Evolutionary conservation across 2,797 vertebrate species (phyloP).

Genomic region (Oryzias sinensis): DNA sequence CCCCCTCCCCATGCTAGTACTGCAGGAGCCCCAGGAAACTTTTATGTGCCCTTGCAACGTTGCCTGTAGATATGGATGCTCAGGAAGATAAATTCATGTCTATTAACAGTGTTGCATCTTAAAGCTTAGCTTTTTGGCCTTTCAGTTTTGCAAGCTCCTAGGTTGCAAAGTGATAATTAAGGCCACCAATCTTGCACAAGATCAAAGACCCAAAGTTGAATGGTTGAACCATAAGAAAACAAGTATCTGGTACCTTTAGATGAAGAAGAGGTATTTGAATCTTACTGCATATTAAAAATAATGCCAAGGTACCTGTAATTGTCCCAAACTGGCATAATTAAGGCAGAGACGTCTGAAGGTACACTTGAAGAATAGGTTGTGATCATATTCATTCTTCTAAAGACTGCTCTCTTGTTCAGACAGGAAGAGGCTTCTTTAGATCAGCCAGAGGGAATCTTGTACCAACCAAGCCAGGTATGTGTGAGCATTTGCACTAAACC

Average conservation of each 20-base stretch:
- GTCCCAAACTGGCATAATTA: slow-evolving; percentile 72
- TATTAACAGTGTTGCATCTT: slow-evolving; percentile 22
- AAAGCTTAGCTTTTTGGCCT: slow-evolving; percentile 25
- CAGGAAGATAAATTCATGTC: slow-evolving; percentile 13
- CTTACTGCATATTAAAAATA: slow-evolving; percentile 54
- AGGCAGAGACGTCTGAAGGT: slow-evolving; percentile 57
- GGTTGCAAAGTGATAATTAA: slow-evolving; percentile 47
- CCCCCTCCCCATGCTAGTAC: slow-evolving; percentile 47
- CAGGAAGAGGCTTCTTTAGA: slow-evolving; percentile 63
- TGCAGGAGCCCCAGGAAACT: slow-evolving; percentile 58
- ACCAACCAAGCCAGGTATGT: slow-evolving; percentile 41
- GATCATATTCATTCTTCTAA: slow-evolving; percentile 68
- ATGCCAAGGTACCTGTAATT: slow-evolving; percentile 67
- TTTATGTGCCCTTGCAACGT: slow-evolving; percentile 17
- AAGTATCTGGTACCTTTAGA: slow-evolving; percentile 31
- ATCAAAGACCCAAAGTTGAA: slow-evolving; percentile 53
- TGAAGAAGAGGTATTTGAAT: slow-evolving; percentile 34
- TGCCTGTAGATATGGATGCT: slow-evolving; percentile 31
- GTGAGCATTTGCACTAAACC: slow-evolving; percentile 13
- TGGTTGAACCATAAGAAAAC: slow-evolving; percentile 45
- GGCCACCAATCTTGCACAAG: slow-evolving; percentile 36
- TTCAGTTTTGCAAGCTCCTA: slow-evolving; percentile 28
- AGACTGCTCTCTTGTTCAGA: slow-evolving; percentile 64
- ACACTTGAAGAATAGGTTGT: slow-evolving; percentile 53
- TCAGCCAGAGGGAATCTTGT: slow-evolving; percentile 47